Percentiles rank a stretch among this genome's conserved stretches.
Conservation (phyloP, 2,888 invertebrate species). For the Helobdella robusta region DNA sequence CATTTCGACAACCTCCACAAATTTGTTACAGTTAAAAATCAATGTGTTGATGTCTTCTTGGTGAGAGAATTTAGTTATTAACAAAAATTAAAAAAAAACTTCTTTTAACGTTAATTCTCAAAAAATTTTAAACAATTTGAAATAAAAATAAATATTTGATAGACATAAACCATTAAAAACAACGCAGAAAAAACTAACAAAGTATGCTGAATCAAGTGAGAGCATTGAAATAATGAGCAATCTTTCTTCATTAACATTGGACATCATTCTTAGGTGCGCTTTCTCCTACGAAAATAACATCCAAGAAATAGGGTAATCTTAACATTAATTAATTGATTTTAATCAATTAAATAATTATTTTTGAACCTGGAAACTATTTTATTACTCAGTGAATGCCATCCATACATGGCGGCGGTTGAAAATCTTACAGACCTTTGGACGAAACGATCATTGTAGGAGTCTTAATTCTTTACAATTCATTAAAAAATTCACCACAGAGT, state of each 20-base stretch:
- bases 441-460: conserved; percentile 29
- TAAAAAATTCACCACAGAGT: no score
- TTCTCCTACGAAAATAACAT: conserved; percentile 40
- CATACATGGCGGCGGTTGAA: conserved; percentile 31
- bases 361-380: no score
- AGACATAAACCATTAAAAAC: no score
- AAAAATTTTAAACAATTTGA: no score
- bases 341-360: no score
- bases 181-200: conserved; percentile 37
- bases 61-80: conserved; percentile 36
- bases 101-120: no score
- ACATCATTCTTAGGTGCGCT: conserved; percentile 41
- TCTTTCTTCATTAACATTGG: conserved; percentile 38
- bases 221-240: conserved; percentile 36
- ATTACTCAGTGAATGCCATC: conserved; percentile 20
- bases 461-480: background rate
- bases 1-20: conserved; percentile 36
- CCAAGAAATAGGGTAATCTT: conserved; percentile 38
- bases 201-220: conserved; percentile 32
- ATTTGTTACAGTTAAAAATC: conserved; percentile 35
- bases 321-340: no score
- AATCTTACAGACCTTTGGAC: conserved; percentile 27
- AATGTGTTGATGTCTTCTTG: conserved; percentile 31
- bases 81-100: no score
- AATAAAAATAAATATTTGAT: no score